phyloP scores from a whole-genome alignment of 2,888 invertebrate genomes.

The Amblyjoppa proteus region DNA sequence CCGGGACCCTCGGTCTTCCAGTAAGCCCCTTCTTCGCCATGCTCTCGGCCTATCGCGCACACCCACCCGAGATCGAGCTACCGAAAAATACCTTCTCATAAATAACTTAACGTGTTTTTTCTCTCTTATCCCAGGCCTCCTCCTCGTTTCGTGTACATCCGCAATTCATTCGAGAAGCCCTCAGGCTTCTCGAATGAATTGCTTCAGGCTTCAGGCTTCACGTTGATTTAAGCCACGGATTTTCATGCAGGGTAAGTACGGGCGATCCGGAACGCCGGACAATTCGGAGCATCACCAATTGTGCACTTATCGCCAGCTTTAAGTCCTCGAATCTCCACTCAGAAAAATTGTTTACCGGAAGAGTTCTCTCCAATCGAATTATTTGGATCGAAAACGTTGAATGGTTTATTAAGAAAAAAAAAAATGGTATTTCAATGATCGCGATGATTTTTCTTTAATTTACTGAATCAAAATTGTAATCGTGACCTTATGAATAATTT shows the following conservation, averaged over 20 bases:
- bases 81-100: conserved; percentile 53
- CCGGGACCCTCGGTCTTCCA: conserved; percentile 38
- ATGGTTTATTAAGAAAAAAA: no score
- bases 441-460: no score
- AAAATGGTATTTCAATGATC: no score
- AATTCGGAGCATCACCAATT: not conserved
- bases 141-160: not conserved
- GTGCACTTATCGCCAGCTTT: not conserved
- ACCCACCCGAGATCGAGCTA: conserved; percentile 24
- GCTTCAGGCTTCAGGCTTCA: no score
- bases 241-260: not conserved
- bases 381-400: not conserved
- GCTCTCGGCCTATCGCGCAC: conserved; percentile 8
- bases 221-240: not conserved
- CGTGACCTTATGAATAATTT: no score
- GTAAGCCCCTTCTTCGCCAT: not conserved
- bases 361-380: not conserved
- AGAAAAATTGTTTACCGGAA: not conserved
- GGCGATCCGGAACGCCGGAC: not conserved
- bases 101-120: conserved; percentile 34
- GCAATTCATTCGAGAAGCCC: not conserved
- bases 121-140: not conserved
- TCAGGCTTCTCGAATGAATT: not conserved
- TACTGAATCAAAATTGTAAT: no score
- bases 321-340: not conserved